These are phyloP conservation scores for Nephrotoma flavescens DNA, from an alignment of 2,888 invertebrate species.

Conservation along the genomic window DNA sequence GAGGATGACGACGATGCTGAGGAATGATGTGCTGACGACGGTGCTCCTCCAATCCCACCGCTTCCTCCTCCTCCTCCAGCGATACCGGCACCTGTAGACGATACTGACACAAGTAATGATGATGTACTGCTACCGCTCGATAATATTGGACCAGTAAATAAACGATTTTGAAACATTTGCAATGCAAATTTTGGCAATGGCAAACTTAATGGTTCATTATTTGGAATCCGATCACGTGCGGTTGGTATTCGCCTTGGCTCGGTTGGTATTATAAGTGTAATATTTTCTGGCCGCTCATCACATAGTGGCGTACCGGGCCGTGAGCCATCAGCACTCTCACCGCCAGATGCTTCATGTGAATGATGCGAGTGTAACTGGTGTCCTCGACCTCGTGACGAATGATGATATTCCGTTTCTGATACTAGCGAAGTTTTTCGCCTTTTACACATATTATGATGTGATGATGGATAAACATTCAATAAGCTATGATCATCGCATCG, in stretches of 20 bases:
- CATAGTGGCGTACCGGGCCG: constrained; percentile 75
- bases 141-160: constrained; percentile 11
- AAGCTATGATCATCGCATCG: constrained; percentile 1
- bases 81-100: constrained; percentile 10
- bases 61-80: constrained; percentile 11
- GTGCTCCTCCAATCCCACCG: constrained; percentile 9
- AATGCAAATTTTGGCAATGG: constrained; percentile 82
- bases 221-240: constrained; percentile 39
- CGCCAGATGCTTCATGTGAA: constrained; percentile 39
- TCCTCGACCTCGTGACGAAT: constrained; percentile 33
- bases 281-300: constrained; percentile 62
- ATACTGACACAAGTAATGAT: constrained; percentile 9
- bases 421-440: constrained; percentile 24
- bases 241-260: constrained; percentile 56
- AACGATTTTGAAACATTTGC: constrained; percentile 37
- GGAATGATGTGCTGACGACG: constrained; percentile 1
- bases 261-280: constrained; percentile 38
- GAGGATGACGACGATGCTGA: neutral
- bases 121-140: neutral
- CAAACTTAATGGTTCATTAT: constrained; percentile 57
- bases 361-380: constrained; percentile 37
- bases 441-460: constrained; percentile 29
- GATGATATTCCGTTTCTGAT: constrained; percentile 27
- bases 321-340: constrained; percentile 51
- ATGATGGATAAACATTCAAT: constrained; percentile 21